These are phyloP conservation scores for Rutpela maculata DNA, from an alignment of 2,888 invertebrate genomes.

Conservation along the genomic window DNA sequence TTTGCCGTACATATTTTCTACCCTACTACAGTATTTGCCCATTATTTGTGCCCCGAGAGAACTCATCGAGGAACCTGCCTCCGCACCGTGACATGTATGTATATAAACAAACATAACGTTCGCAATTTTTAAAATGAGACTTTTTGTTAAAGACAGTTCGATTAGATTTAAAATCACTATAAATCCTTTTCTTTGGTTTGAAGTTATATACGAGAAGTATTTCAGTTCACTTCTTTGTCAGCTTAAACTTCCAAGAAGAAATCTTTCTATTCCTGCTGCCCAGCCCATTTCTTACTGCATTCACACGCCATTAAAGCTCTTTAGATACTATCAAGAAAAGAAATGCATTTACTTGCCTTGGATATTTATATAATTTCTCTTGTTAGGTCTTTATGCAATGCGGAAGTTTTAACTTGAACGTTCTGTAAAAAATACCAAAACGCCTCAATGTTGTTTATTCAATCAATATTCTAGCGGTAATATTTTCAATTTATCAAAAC, in stretches of 20 bases:
- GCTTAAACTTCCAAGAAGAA: not conserved
- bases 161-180: constrained; percentile 9
- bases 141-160: constrained; percentile 18
- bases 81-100: constrained; percentile 20
- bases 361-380: too few species aligned
- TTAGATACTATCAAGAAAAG: too few species aligned
- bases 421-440: too few species aligned
- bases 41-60: constrained; percentile 29
- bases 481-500: too few species aligned
- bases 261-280: not conserved
- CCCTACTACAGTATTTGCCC: constrained; percentile 24
- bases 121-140: not conserved
- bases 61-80: not conserved
- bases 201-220: not conserved
- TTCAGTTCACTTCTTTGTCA: not conserved
- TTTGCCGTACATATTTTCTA: not conserved
- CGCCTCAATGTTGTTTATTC: too few species aligned
- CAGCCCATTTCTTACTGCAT: not conserved
- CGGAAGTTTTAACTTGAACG: too few species aligned
- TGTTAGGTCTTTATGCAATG: too few species aligned
- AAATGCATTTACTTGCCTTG: too few species aligned
- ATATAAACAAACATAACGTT: constrained; percentile 30
- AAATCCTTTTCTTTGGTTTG: not conserved
- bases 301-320: not conserved
- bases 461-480: too few species aligned